These are phyloP conservation scores for Symphodus melops DNA, from an alignment of 2,113 vertebrate genomes.

Conservation along the genomic window DNA sequence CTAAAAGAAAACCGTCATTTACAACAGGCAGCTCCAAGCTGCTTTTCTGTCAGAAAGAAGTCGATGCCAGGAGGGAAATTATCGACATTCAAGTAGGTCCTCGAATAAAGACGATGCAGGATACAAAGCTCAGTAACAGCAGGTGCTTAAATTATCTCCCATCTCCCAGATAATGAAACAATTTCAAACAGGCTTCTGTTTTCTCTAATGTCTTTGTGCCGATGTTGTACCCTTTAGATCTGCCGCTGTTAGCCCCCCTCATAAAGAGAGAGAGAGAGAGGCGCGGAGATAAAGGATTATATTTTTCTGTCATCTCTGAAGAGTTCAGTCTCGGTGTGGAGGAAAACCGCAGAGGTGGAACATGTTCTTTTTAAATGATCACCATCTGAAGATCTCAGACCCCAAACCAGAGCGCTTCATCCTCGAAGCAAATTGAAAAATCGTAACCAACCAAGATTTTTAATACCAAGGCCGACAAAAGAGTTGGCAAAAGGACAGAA, in stretches of 20 bases:
- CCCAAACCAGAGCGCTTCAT: too few relatives aligned
- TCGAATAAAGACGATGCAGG: constrained; percentile 4
- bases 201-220: neutral
- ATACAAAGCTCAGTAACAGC: constrained; percentile 18
- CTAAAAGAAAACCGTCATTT: neutral
- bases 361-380: neutral
- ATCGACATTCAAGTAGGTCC: constrained; percentile 6
- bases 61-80: neutral
- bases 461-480: too few relatives aligned
- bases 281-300: too few relatives aligned
- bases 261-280: too few relatives aligned
- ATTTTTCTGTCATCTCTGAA: too few relatives aligned
- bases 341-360: neutral
- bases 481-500: too few relatives aligned
- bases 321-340: neutral
- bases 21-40: neutral
- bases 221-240: neutral
- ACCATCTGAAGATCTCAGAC: neutral
- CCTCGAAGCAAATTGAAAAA: too few relatives aligned
- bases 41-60: neutral
- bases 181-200: neutral
- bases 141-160: constrained; percentile 29
- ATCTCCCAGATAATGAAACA: constrained; percentile 7
- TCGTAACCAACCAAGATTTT: too few relatives aligned
- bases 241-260: neutral